Percentiles rank a stretch among this genome's conserved stretches.
Conservation (phyloP, 2,113 vertebrate species). For the Australoheros scitulus region DNA sequence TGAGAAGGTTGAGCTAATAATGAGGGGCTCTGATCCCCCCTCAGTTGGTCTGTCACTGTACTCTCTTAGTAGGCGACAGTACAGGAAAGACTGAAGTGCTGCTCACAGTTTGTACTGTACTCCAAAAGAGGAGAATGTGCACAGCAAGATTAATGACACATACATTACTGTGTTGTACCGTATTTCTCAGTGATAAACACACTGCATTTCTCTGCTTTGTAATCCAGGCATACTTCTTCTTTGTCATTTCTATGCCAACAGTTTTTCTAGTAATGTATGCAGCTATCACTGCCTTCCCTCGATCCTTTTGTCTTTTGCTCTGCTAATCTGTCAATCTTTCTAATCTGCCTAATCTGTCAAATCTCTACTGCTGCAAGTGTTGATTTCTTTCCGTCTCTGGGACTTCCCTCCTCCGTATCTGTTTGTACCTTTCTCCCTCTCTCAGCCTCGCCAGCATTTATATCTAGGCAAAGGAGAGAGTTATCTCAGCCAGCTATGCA, state of each 20-base stretch:
- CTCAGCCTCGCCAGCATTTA: neutral
- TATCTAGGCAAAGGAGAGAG: constrained; percentile 2
- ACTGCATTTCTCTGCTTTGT: constrained; percentile 31
- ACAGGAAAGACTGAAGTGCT: constrained; percentile 37
- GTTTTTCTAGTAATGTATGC: constrained; percentile 19
- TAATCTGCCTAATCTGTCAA: constrained; percentile 43
- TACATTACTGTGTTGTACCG: constrained; percentile 28
- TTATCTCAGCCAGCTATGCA: neutral
- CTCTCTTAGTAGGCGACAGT: constrained; percentile 32
- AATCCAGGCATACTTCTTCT: constrained; percentile 19
- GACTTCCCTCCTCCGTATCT: constrained; percentile 35
- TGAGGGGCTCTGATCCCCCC: constrained; percentile 60
- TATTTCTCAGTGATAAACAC: constrained; percentile 57
- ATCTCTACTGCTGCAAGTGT: constrained; percentile 29
- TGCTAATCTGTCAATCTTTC: constrained; percentile 55
- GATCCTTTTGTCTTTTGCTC: constrained; percentile 47
- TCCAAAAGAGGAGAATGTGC: constrained; percentile 2
- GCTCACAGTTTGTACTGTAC: constrained; percentile 36
- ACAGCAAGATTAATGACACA: constrained; percentile 65
- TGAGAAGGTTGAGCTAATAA: constrained; percentile 74
- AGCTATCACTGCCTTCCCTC: constrained; percentile 18
- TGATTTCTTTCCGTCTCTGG: constrained; percentile 30
- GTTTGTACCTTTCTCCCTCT: constrained; percentile 21
- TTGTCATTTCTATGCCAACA: constrained; percentile 36
- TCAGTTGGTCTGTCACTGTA: constrained; percentile 52